Evolutionary conservation across 1,140 invertebrate species (phyloP), one percentile per base, ranked within the genome.

Genomic region (Pinna nobilis): DNA sequence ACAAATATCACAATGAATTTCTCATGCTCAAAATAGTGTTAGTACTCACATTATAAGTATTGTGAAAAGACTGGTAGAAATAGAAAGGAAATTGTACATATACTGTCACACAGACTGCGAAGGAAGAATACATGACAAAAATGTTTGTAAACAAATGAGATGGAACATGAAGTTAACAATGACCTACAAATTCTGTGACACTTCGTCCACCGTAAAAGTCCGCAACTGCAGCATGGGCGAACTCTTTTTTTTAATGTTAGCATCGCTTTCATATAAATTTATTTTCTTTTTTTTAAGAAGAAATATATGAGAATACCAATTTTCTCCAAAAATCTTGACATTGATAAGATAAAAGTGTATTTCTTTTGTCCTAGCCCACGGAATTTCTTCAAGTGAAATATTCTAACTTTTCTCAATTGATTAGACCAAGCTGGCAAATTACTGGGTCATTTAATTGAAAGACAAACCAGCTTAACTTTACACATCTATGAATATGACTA

Each of bases 31-130:
- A 70, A 57, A 63, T 37, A n/a, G 55, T 47, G 50, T 65, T 41
- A 30, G 72, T 74, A 74, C 72, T 74, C 72, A 74, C 72, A 74
- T 74, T 64, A 74, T 74, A 64, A 74, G 50, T 63, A 74, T 67
- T 60, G 72, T 69, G 72, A 74, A 55, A 69, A 74, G 72, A 74
- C 72, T 74, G 69, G 32, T 55, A 69, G 55, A 63, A 49, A 70
- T 32, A 70, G 51, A 60, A 61, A 68, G 33, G 61, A 70, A 59
- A 53, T 53, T 7, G 37, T 15, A 35, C 50, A 33, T 59, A 30
- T 35, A n/a, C 28, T 13, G 32, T n/a, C 23, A 25, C 3, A 25
- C 55, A 25, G 28, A 25, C 20, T 47, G 44, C 15, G 15, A 47
- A 20, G 20, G 44, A 47, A 15, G 20, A 47, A 18, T 18, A 47